Base-by-base conservation (phyloP, 2,888 invertebrate species). In the Calephelis perditalis region DNA sequence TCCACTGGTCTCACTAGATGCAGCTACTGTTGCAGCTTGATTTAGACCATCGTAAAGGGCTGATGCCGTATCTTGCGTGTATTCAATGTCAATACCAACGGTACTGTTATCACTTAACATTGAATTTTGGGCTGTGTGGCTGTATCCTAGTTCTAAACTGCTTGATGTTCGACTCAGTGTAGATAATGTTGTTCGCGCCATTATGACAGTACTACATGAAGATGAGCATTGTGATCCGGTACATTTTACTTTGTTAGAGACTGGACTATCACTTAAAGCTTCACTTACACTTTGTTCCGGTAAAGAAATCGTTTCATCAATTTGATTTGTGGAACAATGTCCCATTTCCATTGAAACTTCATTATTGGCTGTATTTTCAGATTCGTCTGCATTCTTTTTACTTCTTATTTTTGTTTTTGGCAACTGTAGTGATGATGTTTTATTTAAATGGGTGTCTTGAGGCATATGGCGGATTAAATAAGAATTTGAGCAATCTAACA, bases 41-140 rank as follows among this genome's bases (percentile, higher is more conserved):
- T 91, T 88, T 63, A 90, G 74, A 45, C 90, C 90, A 62, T 90
- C 90, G 65, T 90, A 90, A 57, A 94, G 92, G 7, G 92, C 92
- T 3, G 92, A 93, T n/a, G 91, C 91, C 49, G 92, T 91, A 65
- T 91, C 91, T 77, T 91, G 89, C 68, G 81, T 83, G 72, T 91
- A 93, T 71, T 94, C 94, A 46, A 93, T 87, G 70, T 94, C 94
- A 67, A 93, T 92, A 68, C 93, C 94, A 61, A 93, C 94, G 59
- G 92, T 92, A 62, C 93, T 92, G 12, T 94, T 93, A 72, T 96
- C 96, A 73, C 94, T 95, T 56, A 96, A 83, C 64, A 95, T 92
- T 2, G 96, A 96, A 76, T 96, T 96, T 81, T 96, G 96, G 26
- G 96, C 96, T 2, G 96, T 96, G 76, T 96, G 96, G 71, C 96